Base-by-base conservation (phyloP, 2,113 vertebrate genomes). In the Podocnemis expansa region DNA sequence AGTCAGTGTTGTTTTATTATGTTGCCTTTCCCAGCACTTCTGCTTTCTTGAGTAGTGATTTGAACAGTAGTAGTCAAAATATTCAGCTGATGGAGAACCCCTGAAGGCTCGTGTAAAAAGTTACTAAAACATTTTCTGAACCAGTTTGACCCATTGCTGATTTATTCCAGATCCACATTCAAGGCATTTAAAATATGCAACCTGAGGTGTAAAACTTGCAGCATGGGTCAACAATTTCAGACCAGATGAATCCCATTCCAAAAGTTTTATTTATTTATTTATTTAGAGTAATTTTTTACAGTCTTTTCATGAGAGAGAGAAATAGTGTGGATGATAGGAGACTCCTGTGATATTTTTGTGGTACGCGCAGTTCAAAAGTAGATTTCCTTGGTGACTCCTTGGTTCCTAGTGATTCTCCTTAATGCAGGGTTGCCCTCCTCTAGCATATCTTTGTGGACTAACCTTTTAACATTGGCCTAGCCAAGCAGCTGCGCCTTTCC, bases 101-200 rank as follows among this genome's bases (percentile, higher is more conserved):
- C 95, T 93, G 89, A 90, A 78, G 78, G 89, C 95, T 93, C 94
- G 87, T 34, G 29, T 90, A 91, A 94, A 95, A 94, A 97, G 93
- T 96, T 96, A 93, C 96, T 96, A 96, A 97, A 96, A 97, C 95
- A 94, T 85, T 95, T 97, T 97, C 93, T 96, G 97, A 97, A 96
- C 93, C 56, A 12, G 73, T 82, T 96, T 96, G 95, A 97, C 95
- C 96, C 93, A 95, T 87, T 96, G 96, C 94, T 97, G 96, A 97
- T 97, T 89, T 91, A 87, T 96, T 97, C 95, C 96, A 97, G 96
- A 95, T 95, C 89, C 82, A 87, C 56, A 89, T 92, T 85, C 0
- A 1, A 95, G 89, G 96, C 93, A 96, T 70, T 95, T 91, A 27
- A 96, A 94, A 97, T 94, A 97, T 43, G 73, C 85, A 82, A 93